A percentile compares a stretch with the other conserved stretches of the same genome.
These are phyloP conservation scores for Brachionus koreanus DNA, from an alignment of 1,140 invertebrate species.

Conservation along the genomic window DNA sequence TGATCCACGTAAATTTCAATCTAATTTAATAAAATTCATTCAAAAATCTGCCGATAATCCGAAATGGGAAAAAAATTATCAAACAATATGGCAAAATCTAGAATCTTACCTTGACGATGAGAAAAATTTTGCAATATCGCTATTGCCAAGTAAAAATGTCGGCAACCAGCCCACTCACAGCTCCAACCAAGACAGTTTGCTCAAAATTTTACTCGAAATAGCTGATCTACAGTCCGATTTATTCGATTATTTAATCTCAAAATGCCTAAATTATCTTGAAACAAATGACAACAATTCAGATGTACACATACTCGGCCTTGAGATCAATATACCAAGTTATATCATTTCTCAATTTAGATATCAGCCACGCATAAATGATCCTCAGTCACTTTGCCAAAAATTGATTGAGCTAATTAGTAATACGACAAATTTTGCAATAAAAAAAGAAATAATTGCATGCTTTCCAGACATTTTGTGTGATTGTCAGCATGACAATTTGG, in stretches of 20 bases:
- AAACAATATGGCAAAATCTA: neutral
- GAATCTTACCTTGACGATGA: conserved; percentile 12
- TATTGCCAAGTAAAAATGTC: conserved; percentile 24
- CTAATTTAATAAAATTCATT: neutral
- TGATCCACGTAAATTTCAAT: conserved; percentile 36
- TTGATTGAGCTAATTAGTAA: conserved; percentile 4
- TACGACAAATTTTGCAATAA: neutral
- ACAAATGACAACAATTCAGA: neutral
- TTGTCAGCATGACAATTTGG: neutral
- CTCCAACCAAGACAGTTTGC: conserved; percentile 17
- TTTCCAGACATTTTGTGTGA: conserved; percentile 39
- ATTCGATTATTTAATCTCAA: conserved; percentile 17
- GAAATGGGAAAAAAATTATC: neutral
- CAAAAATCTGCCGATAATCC: conserved; percentile 16
- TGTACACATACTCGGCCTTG: neutral
- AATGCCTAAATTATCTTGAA: conserved; percentile 7
- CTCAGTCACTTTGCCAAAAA: conserved; percentile 21
- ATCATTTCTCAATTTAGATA: conserved; percentile 14
- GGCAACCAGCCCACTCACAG: neutral
- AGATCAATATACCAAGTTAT: conserved; percentile 23
- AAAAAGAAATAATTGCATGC: conserved; percentile 37
- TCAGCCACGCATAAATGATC: conserved; percentile 6
- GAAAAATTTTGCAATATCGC: conserved; percentile 8
- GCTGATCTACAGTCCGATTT: neutral
- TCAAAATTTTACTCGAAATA: conserved; percentile 37